A percentile compares a stretch with the other conserved stretches of the same genome.
phyloP scores from a whole-genome alignment of 2,113 vertebrate genomes.

The Phasianus colchicus region DNA sequence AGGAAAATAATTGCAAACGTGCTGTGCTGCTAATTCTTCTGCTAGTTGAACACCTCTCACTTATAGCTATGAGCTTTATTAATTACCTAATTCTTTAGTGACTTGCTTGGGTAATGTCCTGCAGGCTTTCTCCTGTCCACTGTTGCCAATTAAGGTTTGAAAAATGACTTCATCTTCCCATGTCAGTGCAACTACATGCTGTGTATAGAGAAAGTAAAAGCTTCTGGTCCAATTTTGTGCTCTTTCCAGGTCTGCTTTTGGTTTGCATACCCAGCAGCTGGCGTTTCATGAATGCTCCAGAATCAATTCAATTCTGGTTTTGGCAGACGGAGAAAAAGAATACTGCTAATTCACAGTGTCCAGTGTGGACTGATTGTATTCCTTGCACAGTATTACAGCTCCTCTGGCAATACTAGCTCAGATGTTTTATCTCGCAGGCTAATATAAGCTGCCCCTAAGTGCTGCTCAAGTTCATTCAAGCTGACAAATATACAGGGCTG shows the following conservation, averaged over 20 bases:
- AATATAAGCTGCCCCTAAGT: not conserved
- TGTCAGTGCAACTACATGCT: rapidly evolving
- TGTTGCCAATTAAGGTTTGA: not conserved
- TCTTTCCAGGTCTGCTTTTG: not conserved
- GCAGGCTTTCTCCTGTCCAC: not conserved
- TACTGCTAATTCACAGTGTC: rapidly evolving
- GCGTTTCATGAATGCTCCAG: rapidly evolving
- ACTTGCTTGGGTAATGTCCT: not conserved
- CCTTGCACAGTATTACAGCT: rapidly evolving
- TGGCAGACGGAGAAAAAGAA: not conserved
- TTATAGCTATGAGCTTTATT: not conserved
- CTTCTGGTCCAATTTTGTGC: not conserved
- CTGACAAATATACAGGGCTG: not conserved
- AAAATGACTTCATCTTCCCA: not conserved
- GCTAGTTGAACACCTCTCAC: not conserved
- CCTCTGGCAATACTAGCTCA: not conserved
- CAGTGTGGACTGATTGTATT: not conserved
- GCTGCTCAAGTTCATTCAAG: not conserved
- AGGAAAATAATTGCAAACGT: not conserved
- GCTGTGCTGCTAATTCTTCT: not conserved
- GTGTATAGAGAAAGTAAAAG: not conserved
- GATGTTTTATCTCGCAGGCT: not conserved
- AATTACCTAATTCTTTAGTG: not conserved
- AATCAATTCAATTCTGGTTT: not conserved
- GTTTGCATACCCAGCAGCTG: not conserved